Conservation (phyloP, 2,113 vertebrate species). For the Corydoras maculifer region DNA sequence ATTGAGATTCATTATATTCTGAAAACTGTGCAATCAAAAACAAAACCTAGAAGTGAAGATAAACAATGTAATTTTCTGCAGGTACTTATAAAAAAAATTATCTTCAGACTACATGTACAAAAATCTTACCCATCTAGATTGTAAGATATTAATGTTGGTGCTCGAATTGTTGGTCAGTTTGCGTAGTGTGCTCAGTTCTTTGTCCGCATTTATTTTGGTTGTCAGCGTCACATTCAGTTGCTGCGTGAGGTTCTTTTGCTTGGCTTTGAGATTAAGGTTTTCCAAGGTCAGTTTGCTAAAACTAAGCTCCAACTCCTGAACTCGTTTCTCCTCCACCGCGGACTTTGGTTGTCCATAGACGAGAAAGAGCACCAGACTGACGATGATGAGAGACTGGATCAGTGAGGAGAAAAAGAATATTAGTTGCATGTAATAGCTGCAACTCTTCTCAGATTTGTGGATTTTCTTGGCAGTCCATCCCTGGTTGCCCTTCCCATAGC, state of each 20-base stretch:
- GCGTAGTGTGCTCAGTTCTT: slow-evolving; percentile 21
- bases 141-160: neutral
- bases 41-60: neutral
- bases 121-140: slow-evolving; percentile 41
- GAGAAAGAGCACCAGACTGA: slow-evolving; percentile 89
- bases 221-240: slow-evolving; percentile 62
- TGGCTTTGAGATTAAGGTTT: slow-evolving; percentile 40
- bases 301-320: slow-evolving; percentile 65
- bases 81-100: too few species aligned
- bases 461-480: slow-evolving; percentile 57
- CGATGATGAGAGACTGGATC: slow-evolving; percentile 88
- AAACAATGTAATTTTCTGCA: too few species aligned
- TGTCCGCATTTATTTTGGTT: slow-evolving; percentile 46
- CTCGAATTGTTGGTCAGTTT: slow-evolving; percentile 40
- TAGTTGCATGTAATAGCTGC: slow-evolving; percentile 81
- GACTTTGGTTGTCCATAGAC: slow-evolving; percentile 76
- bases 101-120: too few species aligned
- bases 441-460: slow-evolving; percentile 58
- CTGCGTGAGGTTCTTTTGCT: slow-evolving; percentile 61
- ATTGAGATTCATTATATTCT: neutral
- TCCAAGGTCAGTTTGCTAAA: slow-evolving; percentile 58
- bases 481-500: slow-evolving; percentile 63
- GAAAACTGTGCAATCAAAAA: neutral
- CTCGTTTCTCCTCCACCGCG: slow-evolving; percentile 55
- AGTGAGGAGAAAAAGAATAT: slow-evolving; percentile 86